Evolutionary conservation across 2,888 invertebrate genomes (phyloP), one percentile per base, ranked within the genome.

Genomic region (Osmoderma eremita): DNA sequence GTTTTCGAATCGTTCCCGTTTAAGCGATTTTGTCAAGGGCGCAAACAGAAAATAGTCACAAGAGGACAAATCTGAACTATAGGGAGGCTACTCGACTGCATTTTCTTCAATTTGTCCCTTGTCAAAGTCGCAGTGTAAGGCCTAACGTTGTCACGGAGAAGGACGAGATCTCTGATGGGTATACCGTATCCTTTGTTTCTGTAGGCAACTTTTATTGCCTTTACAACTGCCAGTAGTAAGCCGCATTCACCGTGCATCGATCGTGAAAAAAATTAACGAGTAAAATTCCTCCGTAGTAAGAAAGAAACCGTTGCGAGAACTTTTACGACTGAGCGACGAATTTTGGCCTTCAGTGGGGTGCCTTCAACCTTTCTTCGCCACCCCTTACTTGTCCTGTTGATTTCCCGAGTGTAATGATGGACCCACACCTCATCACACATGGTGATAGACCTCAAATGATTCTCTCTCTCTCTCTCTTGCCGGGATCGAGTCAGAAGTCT

Each of bases 21-120:
- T 18, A 49, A 49, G 48, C 17, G 48, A 49, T 49, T 49, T 18
- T 15, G 17, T 49, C 10, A 49, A 17, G 48, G 48, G 20, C 17
- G 20, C 17, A 18, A 49, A 20, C 17, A 49, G 18, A 20, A 49
- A 48, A 8, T 48, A 48, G 41, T 41, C 4, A 10, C 41, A 41
- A 10, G 13, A 15, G 18, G 15, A 48, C 15, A 48, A 48, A 15
- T 48, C 48, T 48, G 48, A 10, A 42, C 42, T 48, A 15, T 48
- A 48, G 42, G 13, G 24, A 24, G 24, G 24, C 3, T 24, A 4
- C 5, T 24, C 24, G 3, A 24, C 3, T 10, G 2, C 13, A 13
- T 13, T 12, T 41, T 10, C 12, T 41, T 10, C 41, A 41, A 41
- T 41, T 3, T 41, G 12, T 41, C 8, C 41, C 41, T 41, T n/a